These are phyloP conservation scores for Eulimnadia texana DNA, from an alignment of 1,140 invertebrate genomes.

Conservation along the genomic window DNA sequence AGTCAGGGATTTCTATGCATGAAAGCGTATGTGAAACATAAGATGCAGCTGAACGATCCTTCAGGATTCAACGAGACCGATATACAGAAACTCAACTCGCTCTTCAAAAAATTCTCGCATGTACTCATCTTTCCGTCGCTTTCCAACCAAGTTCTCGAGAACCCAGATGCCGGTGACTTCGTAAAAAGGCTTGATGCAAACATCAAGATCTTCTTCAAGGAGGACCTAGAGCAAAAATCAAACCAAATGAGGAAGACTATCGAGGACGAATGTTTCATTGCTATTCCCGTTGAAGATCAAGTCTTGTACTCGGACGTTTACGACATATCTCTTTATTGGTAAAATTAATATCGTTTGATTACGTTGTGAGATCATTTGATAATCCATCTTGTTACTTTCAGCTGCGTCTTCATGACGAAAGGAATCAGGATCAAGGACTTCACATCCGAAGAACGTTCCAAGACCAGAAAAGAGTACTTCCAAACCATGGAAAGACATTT, in stretches of 20 bases:
- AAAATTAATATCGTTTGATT: too few species aligned
- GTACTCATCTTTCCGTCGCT: not conserved
- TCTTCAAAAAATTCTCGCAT: not conserved
- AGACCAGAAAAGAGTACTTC: not conserved
- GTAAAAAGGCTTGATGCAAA: not conserved
- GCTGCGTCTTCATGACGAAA: not conserved
- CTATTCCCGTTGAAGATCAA: not conserved
- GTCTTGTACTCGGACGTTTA: not conserved
- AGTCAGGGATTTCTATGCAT: too few species aligned
- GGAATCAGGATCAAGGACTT: not conserved
- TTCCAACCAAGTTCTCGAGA: not conserved
- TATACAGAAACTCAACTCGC: not conserved
- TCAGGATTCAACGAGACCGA: not conserved
- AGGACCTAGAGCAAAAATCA: not conserved
- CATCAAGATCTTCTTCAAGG: not conserved
- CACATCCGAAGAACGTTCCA: not conserved
- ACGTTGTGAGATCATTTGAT: too few species aligned
- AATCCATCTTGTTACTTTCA: not conserved
- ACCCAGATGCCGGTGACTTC: not conserved
- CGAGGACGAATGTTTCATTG: not conserved
- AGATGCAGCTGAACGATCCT: not conserved
- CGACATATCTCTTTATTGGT: not conserved
- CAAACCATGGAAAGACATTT: not conserved
- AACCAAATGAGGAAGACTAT: not conserved
- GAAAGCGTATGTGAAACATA: not conserved